phyloP scores from a whole-genome alignment of 2,113 vertebrate genomes.

The Furnarius figulus region DNA sequence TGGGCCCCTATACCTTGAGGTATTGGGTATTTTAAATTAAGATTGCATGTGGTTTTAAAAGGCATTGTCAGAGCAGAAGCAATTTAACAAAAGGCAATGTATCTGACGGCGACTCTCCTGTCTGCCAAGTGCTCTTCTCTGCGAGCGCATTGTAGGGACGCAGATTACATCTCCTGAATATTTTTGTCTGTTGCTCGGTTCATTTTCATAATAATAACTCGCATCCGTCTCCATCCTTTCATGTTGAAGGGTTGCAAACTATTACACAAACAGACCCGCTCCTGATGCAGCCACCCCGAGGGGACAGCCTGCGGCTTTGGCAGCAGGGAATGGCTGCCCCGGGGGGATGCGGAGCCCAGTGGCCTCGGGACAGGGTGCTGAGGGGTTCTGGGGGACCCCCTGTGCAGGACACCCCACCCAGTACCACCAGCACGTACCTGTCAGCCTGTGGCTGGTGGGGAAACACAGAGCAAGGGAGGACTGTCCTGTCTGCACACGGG shows the following conservation, averaged over 20 bases:
- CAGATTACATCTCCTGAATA: constrained; percentile 62
- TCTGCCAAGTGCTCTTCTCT: constrained; percentile 52
- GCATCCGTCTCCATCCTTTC: constrained; percentile 42
- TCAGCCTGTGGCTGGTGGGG: accelerated
- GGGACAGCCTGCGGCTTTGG: background rate
- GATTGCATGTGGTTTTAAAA: constrained; percentile 50
- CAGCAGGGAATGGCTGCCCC: accelerated
- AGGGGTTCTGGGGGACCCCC: background rate
- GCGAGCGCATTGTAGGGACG: constrained; percentile 23
- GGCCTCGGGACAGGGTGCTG: accelerated
- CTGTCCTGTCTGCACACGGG: too few relatives aligned
- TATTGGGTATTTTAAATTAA: constrained; percentile 45
- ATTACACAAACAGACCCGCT: constrained; percentile 6
- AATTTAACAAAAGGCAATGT: constrained; percentile 60
- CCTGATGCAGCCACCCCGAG: background rate
- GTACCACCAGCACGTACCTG: accelerated
- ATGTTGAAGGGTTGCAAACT: constrained; percentile 53
- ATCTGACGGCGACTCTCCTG: constrained; percentile 53
- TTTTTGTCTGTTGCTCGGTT: constrained; percentile 55
- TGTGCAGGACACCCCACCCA: background rate
- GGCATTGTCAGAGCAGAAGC: constrained; percentile 45
- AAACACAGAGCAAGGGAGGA: too few relatives aligned
- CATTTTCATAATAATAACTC: constrained; percentile 67
- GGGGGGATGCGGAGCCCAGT: accelerated
- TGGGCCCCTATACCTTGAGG: constrained; percentile 16